phyloP scores from a whole-genome alignment of 1,140 invertebrate genomes.

The Cyclargus thomasi region DNA sequence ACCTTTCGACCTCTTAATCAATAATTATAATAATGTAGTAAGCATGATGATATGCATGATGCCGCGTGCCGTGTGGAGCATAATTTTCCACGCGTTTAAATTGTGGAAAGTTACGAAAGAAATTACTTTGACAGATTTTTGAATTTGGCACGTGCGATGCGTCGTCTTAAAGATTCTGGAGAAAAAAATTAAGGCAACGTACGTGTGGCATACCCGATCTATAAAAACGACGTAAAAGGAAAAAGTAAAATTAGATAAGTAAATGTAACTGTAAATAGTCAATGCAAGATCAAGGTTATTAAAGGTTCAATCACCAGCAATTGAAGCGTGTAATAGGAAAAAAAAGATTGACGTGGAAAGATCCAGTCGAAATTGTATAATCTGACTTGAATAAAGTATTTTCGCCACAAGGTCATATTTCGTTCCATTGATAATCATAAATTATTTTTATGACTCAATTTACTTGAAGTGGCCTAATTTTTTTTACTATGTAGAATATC shows the following conservation, averaged over 20 bases:
- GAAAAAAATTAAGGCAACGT: too few relatives aligned
- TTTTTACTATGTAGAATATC: too few relatives aligned
- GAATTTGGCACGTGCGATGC: too few relatives aligned
- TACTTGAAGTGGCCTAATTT: too few relatives aligned
- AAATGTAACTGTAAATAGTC: not conserved
- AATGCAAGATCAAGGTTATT: not conserved
- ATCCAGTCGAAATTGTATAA: not conserved
- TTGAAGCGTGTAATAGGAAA: not conserved
- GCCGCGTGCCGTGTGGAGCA: not conserved
- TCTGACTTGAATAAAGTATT: not conserved
- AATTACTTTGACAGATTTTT: too few relatives aligned
- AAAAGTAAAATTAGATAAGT: not conserved
- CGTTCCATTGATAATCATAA: not conserved
- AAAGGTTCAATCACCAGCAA: not conserved
- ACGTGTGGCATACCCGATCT: too few relatives aligned
- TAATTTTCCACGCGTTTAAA: not conserved
- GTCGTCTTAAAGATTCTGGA: too few relatives aligned
- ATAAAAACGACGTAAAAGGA: too few relatives aligned
- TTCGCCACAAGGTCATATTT: not conserved
- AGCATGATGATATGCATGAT: not conserved
- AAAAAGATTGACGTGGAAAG: not conserved
- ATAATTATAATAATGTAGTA: not conserved
- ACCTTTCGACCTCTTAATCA: constrained; percentile 4
- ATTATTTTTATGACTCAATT: not conserved
- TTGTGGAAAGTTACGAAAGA: not conserved